A percentile compares a stretch with the other conserved stretches of the same genome.
These are phyloP conservation scores for Craterocephalus amniculus DNA, from an alignment of 2,797 vertebrate species.

Conservation along the genomic window DNA sequence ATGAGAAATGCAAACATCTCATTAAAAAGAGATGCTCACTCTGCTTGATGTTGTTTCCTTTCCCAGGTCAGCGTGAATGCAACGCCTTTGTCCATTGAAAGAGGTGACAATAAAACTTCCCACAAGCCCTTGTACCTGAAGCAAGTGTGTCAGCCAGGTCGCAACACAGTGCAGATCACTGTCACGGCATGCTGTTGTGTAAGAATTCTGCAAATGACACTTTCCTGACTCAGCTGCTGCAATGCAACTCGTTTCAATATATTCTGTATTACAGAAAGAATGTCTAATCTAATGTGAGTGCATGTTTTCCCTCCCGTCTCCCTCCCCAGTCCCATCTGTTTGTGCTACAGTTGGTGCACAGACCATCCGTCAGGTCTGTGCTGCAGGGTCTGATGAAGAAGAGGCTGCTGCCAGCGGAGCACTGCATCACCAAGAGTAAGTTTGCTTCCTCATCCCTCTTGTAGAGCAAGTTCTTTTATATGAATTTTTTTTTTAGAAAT, in stretches of 20 bases:
- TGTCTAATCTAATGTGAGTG: neutral
- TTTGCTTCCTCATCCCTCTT: neutral
- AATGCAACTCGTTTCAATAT: neutral
- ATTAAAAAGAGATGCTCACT: neutral
- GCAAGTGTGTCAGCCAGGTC: conserved; percentile 94
- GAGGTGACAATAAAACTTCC: conserved; percentile 96
- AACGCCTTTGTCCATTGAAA: conserved; percentile 92
- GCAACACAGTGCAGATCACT: conserved; percentile 98
- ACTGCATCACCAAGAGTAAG: conserved; percentile 95
- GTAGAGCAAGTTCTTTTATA: no score
- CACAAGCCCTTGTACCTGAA: conserved; percentile 97
- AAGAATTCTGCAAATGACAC: conserved; percentile 65
- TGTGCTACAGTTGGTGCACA: conserved; percentile 92
- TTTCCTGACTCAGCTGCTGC: neutral
- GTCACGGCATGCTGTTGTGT: conserved; percentile 97
- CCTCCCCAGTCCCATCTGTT: conserved; percentile 90
- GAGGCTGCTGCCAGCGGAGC: conserved; percentile 91
- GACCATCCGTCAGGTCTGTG: conserved; percentile 91
- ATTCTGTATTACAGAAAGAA: neutral
- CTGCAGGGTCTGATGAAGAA: conserved; percentile 96
- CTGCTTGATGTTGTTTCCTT: neutral
- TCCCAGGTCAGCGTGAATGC: conserved; percentile 92
- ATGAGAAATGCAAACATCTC: neutral
- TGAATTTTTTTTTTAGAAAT: no score
- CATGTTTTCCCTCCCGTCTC: neutral